A percentile compares a stretch with the other conserved stretches of the same genome.
phyloP scores from a whole-genome alignment of 1,140 invertebrate species.

The Sycobia sp. region DNA sequence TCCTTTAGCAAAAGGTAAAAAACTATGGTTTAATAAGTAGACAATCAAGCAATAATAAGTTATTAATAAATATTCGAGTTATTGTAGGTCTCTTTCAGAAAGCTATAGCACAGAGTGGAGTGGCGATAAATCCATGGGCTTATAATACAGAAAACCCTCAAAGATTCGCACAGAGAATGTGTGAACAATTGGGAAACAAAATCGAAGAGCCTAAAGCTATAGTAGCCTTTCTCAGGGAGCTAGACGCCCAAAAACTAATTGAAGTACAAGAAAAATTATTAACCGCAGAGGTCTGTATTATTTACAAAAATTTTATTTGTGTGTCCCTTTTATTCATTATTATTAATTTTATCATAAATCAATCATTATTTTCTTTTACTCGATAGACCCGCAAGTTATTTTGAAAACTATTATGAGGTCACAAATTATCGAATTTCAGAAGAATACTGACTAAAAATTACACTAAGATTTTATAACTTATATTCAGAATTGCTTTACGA shows the following conservation, averaged over 20 bases:
- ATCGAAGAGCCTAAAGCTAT: not conserved
- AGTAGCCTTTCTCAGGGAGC: constrained; percentile 39
- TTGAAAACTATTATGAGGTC: too few species aligned
- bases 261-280: constrained; percentile 36
- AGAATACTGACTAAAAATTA: too few species aligned
- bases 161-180: not conserved
- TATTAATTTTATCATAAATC: not conserved
- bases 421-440: too few species aligned
- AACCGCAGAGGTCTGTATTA: constrained; percentile 17
- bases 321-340: not conserved
- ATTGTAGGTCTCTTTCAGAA: constrained; percentile 14
- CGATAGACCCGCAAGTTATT: too few species aligned
- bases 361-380: too few species aligned
- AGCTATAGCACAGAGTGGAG: constrained; percentile 11
- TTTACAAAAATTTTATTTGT: not conserved
- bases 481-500: too few species aligned
- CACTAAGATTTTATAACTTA: too few species aligned
- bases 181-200: not conserved
- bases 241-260: constrained; percentile 32
- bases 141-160: not conserved
- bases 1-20: constrained; percentile 4
- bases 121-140: not conserved
- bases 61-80: not conserved
- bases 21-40: too few species aligned
- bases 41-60: not conserved